Evolutionary conservation across 2,113 vertebrate genomes (phyloP).

Genomic region (Anarhynchus alexandrinus): DNA sequence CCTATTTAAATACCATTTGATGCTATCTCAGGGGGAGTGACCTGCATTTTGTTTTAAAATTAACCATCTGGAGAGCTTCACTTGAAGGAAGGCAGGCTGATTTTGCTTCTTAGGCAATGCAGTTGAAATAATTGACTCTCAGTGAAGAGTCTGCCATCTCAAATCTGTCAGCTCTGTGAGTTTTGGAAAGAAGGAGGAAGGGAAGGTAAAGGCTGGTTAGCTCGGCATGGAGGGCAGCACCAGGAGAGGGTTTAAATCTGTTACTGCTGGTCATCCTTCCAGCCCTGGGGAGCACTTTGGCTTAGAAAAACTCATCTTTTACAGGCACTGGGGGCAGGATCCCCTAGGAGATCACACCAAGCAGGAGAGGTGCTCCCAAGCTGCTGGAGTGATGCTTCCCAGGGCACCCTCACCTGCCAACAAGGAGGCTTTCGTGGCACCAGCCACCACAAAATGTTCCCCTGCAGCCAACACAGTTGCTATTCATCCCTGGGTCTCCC

Average conservation of each 20-base stretch:
- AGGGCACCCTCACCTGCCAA: neutral
- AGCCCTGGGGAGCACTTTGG: neutral
- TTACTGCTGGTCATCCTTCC: neutral
- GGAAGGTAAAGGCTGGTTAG: neutral
- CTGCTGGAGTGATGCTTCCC: neutral
- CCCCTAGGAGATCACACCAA: neutral
- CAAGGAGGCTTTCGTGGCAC: fast-evolving
- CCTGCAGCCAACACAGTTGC: neutral
- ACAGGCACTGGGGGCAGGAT: neutral
- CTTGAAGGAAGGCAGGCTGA: neutral
- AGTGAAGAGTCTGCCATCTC: neutral
- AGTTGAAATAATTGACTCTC: neutral
- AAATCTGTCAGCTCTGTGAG: neutral
- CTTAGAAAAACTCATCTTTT: neutral
- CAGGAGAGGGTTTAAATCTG: neutral
- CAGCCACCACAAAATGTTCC: neutral
- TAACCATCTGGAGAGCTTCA: neutral
- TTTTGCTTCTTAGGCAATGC: neutral
- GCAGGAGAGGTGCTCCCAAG: neutral
- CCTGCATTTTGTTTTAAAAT: neutral
- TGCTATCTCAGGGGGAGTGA: neutral
- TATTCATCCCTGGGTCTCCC: neutral
- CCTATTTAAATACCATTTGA: neutral
- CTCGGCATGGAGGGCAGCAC: neutral
- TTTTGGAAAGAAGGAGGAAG: neutral